Conservation (phyloP, 2,888 invertebrate genomes). For the Cantharis lateralis region DNA sequence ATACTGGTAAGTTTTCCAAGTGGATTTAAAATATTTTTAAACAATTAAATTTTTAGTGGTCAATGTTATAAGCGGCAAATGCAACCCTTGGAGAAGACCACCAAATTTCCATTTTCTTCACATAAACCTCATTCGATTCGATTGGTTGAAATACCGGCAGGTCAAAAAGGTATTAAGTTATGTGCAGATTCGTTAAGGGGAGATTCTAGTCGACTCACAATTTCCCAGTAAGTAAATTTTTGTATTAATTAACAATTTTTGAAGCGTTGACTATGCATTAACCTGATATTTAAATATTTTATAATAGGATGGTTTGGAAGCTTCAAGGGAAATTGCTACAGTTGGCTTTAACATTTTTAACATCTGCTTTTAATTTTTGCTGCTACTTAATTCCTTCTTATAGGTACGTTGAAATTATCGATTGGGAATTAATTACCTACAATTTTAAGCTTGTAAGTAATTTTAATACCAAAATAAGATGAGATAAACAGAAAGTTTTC, state of each 20-base stretch:
- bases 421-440: neutral
- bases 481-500: neutral
- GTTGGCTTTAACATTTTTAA: slow-evolving; percentile 71
- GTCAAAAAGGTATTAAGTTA: slow-evolving; percentile 67
- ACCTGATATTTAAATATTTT: slow-evolving; percentile 16
- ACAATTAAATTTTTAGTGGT: slow-evolving; percentile 60
- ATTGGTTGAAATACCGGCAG: slow-evolving; percentile 77
- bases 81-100: slow-evolving; percentile 64
- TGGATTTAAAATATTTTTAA: neutral
- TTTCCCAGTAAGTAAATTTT: slow-evolving; percentile 66
- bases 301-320: slow-evolving; percentile 64
- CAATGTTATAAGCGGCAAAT: slow-evolving; percentile 76
- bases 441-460: neutral
- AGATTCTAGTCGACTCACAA: slow-evolving; percentile 67
- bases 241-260: neutral
- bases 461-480: neutral
- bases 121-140: slow-evolving; percentile 82
- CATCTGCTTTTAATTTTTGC: slow-evolving; percentile 72
- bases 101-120: slow-evolving; percentile 52
- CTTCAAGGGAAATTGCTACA: slow-evolving; percentile 70
- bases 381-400: slow-evolving; percentile 66
- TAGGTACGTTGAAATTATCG: slow-evolving; percentile 60
- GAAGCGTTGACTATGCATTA: neutral
- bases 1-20: slow-evolving; percentile 69
- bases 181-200: slow-evolving; percentile 61